Percentiles rank a stretch among this genome's conserved stretches.
These are phyloP conservation scores for Blennius ocellaris DNA, from an alignment of 2,113 vertebrate species.

Conservation along the genomic window DNA sequence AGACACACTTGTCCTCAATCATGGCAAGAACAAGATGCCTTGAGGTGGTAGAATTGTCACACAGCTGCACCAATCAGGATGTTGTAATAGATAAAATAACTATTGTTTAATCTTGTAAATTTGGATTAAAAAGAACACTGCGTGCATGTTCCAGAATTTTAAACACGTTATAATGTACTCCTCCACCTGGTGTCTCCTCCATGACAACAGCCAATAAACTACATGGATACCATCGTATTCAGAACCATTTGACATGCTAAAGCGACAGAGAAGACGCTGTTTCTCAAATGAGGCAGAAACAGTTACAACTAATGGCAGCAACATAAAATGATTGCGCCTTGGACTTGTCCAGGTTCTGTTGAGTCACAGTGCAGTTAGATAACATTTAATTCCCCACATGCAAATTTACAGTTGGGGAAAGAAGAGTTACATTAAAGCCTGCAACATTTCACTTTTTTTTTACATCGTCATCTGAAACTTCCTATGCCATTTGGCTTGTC, in stretches of 20 bases:
- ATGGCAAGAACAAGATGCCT: too few species aligned
- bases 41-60: neutral
- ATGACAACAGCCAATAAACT: constrained; percentile 28
- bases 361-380: neutral
- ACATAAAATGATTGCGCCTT: neutral
- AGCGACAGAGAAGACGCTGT: neutral
- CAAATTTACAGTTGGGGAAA: neutral
- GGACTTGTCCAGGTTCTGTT: neutral
- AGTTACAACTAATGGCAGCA: neutral
- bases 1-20: neutral
- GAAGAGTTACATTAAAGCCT: too few species aligned
- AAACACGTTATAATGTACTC: neutral
- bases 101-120: neutral
- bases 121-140: neutral
- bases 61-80: neutral
- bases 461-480: neutral
- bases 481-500: neutral
- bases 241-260: constrained; percentile 10
- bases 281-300: constrained; percentile 45
- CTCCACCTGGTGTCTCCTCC: neutral
- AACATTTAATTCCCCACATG: neutral
- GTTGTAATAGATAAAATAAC: neutral
- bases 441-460: too few species aligned
- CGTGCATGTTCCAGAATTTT: neutral
- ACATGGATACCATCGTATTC: neutral